Base-by-base conservation (phyloP, 2,888 invertebrate species). In the Papilio gigon region DNA sequence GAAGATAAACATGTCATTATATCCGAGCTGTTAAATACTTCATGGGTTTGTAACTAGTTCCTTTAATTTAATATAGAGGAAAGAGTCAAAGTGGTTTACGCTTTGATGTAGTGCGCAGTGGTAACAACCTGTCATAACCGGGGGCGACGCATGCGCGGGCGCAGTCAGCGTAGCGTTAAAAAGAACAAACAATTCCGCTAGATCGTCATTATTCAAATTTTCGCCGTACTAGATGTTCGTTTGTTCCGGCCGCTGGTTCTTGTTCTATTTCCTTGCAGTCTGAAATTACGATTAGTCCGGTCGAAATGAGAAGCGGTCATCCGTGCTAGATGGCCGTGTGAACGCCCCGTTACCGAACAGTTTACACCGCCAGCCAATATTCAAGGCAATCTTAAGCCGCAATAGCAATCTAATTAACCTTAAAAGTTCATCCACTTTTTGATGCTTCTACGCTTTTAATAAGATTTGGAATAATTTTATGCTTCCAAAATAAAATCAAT, bases 131-230 rank as follows among this genome's bases (percentile, higher is more conserved):
- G 76, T 78, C 72, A 76, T 76, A 77, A 78, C 73, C 73, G 72
- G 79, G 74, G 76, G 76, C 80, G 77, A 72, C 77, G 77, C 69
- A 70, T 65, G 65, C 70, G 80, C 76, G 71, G 74, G 75, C 80
- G 83, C 86, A 88, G 76, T 81, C 84, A 90, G 81, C 90, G 88
- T 88, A 84, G 83, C 88, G 88, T 84, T 84, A 80, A 82, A 65
- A 84, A 84, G 85, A 87, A 87, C 85, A 84, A 86, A 86, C 81
- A 81, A 87, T 81, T 85, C 90, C 92, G 90, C 91, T 90, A 90
- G 84, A 79, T 87, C 84, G 86, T 90, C 89, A 90, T 91, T 90
- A 92, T 90, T 89, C 86, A 90, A 90, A 91, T 90, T 89, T 90
- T 90, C 87, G 84, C 86, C 87, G 92, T 87, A 87, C 91, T 80